These are phyloP conservation scores for Nephrotoma guestfalica DNA, from an alignment of 2,888 invertebrate genomes.

Conservation along the genomic window DNA sequence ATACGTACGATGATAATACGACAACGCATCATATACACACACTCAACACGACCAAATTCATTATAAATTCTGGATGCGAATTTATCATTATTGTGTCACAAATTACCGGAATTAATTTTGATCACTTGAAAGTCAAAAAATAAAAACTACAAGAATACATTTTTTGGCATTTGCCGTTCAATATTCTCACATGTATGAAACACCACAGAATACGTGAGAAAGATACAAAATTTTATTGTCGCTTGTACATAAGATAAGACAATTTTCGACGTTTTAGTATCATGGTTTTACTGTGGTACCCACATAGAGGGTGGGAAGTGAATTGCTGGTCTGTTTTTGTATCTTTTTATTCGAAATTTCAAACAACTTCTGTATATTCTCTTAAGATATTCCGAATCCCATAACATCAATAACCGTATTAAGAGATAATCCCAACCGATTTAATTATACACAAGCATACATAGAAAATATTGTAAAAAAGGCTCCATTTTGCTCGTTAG, in stretches of 20 bases:
- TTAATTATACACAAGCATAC: neutral
- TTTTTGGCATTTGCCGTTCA: neutral
- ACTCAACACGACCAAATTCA: neutral
- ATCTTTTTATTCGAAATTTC: neutral
- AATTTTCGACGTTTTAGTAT: neutral
- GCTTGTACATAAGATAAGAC: neutral
- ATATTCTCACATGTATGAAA: neutral
- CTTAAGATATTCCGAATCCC: neutral
- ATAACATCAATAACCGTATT: neutral
- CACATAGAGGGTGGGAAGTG: neutral
- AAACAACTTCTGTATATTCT: neutral
- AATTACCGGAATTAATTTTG: neutral
- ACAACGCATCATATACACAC: neutral
- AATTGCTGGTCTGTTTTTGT: neutral
- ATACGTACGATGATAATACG: neutral
- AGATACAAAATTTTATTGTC: neutral
- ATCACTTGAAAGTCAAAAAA: neutral
- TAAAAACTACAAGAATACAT: neutral
- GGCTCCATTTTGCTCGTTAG: neutral
- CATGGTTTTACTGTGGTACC: neutral
- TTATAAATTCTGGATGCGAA: neutral
- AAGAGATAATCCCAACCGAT: neutral
- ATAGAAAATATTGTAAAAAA: neutral
- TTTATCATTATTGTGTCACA: neutral
- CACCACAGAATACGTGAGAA: neutral